Percentiles rank a stretch among this genome's conserved stretches.
Evolutionary conservation across 2,113 vertebrate species (phyloP).

Genomic region (Mandrillus leucophaeus): DNA sequence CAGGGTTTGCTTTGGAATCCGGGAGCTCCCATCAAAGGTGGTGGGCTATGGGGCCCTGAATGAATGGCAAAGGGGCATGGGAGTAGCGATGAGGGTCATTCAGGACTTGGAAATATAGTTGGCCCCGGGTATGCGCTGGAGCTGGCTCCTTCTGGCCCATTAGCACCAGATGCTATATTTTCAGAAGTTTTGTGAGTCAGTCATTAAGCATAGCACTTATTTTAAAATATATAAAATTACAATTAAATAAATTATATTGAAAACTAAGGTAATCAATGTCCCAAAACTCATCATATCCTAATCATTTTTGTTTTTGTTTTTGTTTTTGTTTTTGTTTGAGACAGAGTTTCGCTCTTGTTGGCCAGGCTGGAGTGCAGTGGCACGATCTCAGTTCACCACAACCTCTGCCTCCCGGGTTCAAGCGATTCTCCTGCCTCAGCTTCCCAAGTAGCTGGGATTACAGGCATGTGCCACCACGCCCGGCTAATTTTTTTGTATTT

Average conservation of each 20-base stretch:
- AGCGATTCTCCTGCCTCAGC: too few relatives aligned
- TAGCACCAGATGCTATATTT: not conserved
- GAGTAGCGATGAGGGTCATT: not conserved
- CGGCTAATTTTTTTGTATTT: too few relatives aligned
- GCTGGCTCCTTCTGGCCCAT: not conserved
- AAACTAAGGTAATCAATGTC: not conserved
- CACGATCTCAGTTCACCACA: too few relatives aligned
- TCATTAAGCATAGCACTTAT: not conserved
- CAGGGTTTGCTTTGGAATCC: not conserved
- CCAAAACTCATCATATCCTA: not conserved
- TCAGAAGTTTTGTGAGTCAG: not conserved
- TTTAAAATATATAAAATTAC: not conserved
- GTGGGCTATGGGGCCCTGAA: not conserved
- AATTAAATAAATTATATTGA: constrained; percentile 15
- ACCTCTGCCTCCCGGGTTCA: too few relatives aligned
- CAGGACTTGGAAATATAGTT: not conserved
- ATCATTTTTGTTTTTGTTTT: not conserved
- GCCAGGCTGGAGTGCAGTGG: too few relatives aligned
- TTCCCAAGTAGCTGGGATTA: too few relatives aligned
- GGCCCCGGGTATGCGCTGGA: not conserved
- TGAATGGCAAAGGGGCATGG: not conserved
- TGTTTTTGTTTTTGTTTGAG: too few relatives aligned
- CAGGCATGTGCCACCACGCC: too few relatives aligned
- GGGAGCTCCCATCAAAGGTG: not conserved
- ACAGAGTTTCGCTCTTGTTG: too few relatives aligned